Base-by-base conservation (phyloP, 2,888 invertebrate species). In the Cenopis cana region DNA sequence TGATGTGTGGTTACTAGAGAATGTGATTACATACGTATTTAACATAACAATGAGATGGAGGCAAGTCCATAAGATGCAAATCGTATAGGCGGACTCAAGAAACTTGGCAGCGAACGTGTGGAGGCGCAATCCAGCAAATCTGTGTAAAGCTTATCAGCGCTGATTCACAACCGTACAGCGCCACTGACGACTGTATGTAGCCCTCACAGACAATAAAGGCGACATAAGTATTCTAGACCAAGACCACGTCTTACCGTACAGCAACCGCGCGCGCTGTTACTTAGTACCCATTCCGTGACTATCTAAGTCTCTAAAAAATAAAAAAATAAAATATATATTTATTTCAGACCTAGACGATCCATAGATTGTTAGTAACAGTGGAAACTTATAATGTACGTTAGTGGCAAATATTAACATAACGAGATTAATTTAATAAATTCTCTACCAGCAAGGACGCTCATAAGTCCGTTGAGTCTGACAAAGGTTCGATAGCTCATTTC, bases 121-220 rank as follows among this genome's bases (percentile, higher is more conserved):
- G 84, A 82, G 80, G 81, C 79, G 78, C 84, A 86, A 88, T 89
- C 85, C 89, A 83, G 88, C 86, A 89, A 90, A 92, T 93, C 90
- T 90, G 88, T 79, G 84, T 83, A 82, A 85, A 80, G 88, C 91
- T 92, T 93, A 92, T 93, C 91, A 91, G 88, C 81, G 80, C 85
- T 90, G 89, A 92, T 91, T 91, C 91, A 92, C 91, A 76, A 80
- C 79, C 79, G 76, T 75, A 74, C 77, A 73, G 72, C 73, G 77
- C 79, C 75, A 66, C 78, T n/a, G n/a, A 76, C 69, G 71, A 74
- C 76, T 74, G 71, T 74, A 77, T 74, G 73, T 76, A 46, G 6
- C 74, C 12, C 5, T 38, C 20, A 9, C 18, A 12, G 50, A 62
- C 49, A 17, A 52, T 52, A 36, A 33, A 33, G 18, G 18, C 33